These are phyloP conservation scores for Drosophila ananassae DNA, from an alignment of 1,140 invertebrate species.

Conservation along the genomic window DNA sequence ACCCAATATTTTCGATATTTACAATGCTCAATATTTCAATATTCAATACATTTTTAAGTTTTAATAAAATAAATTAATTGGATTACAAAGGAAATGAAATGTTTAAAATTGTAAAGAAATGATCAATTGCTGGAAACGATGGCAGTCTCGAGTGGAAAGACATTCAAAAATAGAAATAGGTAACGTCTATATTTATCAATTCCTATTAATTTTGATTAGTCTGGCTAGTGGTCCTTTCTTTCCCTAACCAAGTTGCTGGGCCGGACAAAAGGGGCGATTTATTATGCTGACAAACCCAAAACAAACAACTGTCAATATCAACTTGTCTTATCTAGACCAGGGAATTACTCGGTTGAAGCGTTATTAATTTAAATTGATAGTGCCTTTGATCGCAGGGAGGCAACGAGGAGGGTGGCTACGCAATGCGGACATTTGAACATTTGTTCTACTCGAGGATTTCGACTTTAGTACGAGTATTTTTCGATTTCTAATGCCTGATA, in stretches of 20 bases:
- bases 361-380: slow-evolving; percentile 80
- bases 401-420: slow-evolving; percentile 19
- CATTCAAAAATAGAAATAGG: slow-evolving; percentile 31
- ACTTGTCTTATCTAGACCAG: slow-evolving; percentile 48
- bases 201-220: slow-evolving; percentile 3
- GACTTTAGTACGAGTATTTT: slow-evolving; percentile 67
- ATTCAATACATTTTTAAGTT: neutral
- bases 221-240: neutral
- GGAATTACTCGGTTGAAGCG: slow-evolving; percentile 67
- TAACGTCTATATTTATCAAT: slow-evolving; percentile 19
- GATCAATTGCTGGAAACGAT: neutral
- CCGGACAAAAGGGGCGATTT: slow-evolving; percentile 44
- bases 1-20: too few species aligned
- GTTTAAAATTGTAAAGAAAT: slow-evolving; percentile 4
- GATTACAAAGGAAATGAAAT: neutral
- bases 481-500: slow-evolving; percentile 63
- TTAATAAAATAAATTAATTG: neutral
- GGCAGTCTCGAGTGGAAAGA: slow-evolving; percentile 13
- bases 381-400: slow-evolving; percentile 22
- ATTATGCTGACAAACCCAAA: slow-evolving; percentile 65
- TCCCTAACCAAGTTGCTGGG: slow-evolving; percentile 40
- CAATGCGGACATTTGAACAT: slow-evolving; percentile 33
- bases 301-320: slow-evolving; percentile 63
- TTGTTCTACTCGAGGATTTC: slow-evolving; percentile 52
- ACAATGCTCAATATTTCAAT: too few species aligned